Evolutionary conservation across 23 tunicate species (phyloP), one percentile per base, ranked within the genome.

Genomic region (Ciona savignyi): DNA sequence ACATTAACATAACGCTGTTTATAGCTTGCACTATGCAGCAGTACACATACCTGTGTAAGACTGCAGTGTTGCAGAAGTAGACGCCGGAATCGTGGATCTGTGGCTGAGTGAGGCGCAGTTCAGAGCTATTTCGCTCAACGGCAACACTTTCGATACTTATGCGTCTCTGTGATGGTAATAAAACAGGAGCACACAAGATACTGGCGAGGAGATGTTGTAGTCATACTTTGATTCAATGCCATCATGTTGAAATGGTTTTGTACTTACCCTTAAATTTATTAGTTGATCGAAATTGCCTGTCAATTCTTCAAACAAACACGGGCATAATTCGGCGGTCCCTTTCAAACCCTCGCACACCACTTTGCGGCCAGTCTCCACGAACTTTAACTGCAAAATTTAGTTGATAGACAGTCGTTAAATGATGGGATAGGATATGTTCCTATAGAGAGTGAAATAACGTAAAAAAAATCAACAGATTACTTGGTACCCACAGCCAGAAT

Each of bases 301-400:
- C 23, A 75, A 21, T 1, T 21, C 24, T 24, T 70, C 84, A 23
- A 23, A 22, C 29, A 61, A 11, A 33, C 85, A 81, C 19, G 78
- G 42, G 28, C 85, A 81, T 62, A 72, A 23, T 25, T 33, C 73
- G 1, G 33, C 63, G 30, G 65, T 66, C 1, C 65, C 27, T 22
- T 72, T 29, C 23, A 48, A 63, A 0, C 85, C 67, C 24, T 81
- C 78, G 30, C 85, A 81, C 1, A 81, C 71, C 28, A 73, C 85
- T 4, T 26, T 34, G 64, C 78, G 27, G 4, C 85, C 85, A n/a
- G 85, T 81, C 15, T 6, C 56, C 11, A 42, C 11, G 56, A 42
- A 42, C 56, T 42, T 42, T 42, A 42, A 42, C 56, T 42, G 56
- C 56, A 15, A 6, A n/a, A 42, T n/a, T n/a, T n/a, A n/a, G n/a